Conservation (phyloP, 1,140 invertebrate genomes). For the Drosophila sturtevanti region DNA sequence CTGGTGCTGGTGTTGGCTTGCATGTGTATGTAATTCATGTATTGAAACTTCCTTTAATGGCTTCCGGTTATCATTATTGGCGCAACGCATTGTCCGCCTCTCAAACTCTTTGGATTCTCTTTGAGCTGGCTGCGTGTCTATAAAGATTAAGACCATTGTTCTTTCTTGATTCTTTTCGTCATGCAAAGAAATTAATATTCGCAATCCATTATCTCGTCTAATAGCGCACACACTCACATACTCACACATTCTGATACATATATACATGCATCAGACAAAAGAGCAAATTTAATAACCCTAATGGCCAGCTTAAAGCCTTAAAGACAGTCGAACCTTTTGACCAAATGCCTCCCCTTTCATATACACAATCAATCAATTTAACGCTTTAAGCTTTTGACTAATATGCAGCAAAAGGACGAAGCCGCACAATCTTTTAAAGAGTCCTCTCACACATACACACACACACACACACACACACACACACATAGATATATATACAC, state of each 20-base stretch:
- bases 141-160: slow-evolving; percentile 80
- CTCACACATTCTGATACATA: not conserved
- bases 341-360: slow-evolving; percentile 16
- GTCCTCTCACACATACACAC: slow-evolving; percentile 27
- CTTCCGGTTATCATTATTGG: slow-evolving; percentile 82
- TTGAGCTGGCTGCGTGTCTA: slow-evolving; percentile 59
- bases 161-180: slow-evolving; percentile 73
- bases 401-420: slow-evolving; percentile 54
- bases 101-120: slow-evolving; percentile 13
- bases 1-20: slow-evolving; percentile 30
- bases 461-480: slow-evolving; percentile 32
- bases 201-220: slow-evolving; percentile 76
- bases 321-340: slow-evolving; percentile 51
- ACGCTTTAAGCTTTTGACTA: slow-evolving; percentile 75
- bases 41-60: slow-evolving; percentile 81
- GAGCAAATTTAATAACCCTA: slow-evolving; percentile 70
- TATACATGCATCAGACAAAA: slow-evolving; percentile 9
- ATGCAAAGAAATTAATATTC: slow-evolving; percentile 81
- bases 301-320: slow-evolving; percentile 75
- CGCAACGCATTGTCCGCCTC: slow-evolving; percentile 55
- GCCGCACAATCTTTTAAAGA: slow-evolving; percentile 69
- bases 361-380: slow-evolving; percentile 77
- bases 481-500: slow-evolving; percentile 41
- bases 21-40: slow-evolving; percentile 54
- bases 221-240: slow-evolving; percentile 45